These are phyloP conservation scores for Cryptus armator DNA, from an alignment of 2,888 invertebrate species.

Conservation along the genomic window DNA sequence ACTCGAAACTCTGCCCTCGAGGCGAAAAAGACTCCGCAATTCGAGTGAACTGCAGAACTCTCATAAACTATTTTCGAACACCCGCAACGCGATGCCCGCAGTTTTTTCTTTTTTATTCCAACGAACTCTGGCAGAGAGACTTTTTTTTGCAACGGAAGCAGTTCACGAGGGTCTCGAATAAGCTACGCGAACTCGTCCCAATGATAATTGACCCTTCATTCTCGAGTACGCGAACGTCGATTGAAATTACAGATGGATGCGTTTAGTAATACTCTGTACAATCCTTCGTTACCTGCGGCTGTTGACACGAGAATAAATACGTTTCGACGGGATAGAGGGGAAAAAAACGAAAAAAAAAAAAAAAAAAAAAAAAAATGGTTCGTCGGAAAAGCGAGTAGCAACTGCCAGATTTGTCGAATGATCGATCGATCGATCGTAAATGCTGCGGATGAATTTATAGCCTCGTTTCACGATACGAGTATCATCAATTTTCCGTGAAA, in stretches of 20 bases:
- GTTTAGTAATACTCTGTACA: neutral
- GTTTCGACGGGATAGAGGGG: no score
- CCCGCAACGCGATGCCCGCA: neutral
- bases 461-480: conserved; percentile 23
- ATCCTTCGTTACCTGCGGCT: neutral
- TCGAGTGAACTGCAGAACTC: neutral
- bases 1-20: neutral
- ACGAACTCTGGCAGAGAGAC: neutral
- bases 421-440: conserved; percentile 23
- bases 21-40: neutral
- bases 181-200: conserved; percentile 37
- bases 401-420: conserved; percentile 13
- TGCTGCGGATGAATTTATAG: conserved; percentile 35
- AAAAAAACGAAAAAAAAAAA: neutral
- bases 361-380: neutral
- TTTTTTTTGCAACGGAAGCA: neutral
- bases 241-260: neutral
- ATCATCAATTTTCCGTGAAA: conserved; percentile 55
- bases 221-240: conserved; percentile 9
- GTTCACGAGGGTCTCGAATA: neutral
- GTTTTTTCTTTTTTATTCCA: neutral
- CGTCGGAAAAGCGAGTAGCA: conserved; percentile 11
- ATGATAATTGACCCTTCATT: conserved; percentile 37
- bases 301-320: neutral
- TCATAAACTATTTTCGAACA: conserved; percentile 4